phyloP scores from a whole-genome alignment of 2,113 vertebrate species.

The Nesogale talazaci region DNA sequence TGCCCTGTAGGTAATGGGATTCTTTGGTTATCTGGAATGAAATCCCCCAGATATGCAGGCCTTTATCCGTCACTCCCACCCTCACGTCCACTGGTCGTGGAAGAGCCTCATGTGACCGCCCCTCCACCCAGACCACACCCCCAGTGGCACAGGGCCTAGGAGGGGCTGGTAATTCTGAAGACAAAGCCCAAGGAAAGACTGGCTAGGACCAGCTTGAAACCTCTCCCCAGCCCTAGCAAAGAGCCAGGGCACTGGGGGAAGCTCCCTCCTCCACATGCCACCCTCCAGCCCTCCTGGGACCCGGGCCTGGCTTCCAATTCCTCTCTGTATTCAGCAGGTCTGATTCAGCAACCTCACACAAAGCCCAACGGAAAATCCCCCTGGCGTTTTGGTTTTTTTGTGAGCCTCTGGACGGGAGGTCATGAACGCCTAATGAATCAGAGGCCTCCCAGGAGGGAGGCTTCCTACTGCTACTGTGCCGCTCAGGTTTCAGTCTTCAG shows the following conservation, averaged over 20 bases:
- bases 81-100: background rate
- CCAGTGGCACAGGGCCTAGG: background rate
- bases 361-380: background rate
- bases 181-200: background rate
- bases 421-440: background rate
- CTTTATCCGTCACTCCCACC: background rate
- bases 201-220: background rate
- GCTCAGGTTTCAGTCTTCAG: slow-evolving; percentile 55
- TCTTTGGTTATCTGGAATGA: background rate
- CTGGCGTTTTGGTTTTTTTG: background rate
- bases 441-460: background rate
- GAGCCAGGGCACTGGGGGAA: background rate
- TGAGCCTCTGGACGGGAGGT: background rate
- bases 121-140: too few relatives aligned
- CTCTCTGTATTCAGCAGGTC: background rate
- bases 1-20: too few relatives aligned
- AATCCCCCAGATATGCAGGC: background rate
- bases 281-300: background rate
- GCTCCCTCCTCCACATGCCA: background rate
- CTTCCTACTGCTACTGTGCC: background rate
- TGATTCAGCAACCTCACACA: background rate
- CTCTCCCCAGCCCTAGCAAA: background rate
- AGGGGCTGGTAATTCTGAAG: background rate
- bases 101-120: background rate
- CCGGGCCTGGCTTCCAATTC: background rate